phyloP scores from a whole-genome alignment of 2,888 invertebrate genomes.

The Andrena flavipes region DNA sequence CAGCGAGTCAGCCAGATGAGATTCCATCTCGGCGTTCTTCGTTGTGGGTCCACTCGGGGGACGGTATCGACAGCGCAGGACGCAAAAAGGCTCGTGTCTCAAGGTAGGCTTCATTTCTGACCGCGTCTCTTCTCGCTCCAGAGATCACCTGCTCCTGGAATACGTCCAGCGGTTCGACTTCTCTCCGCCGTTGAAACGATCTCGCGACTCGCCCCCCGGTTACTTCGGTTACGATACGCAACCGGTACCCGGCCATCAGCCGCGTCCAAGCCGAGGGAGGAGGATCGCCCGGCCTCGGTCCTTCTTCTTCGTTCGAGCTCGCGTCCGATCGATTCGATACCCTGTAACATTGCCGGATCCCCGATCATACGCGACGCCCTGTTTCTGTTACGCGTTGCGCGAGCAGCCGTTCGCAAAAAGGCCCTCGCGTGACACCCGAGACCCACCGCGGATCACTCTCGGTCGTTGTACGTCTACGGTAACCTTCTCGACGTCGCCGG shows the following conservation, averaged over 20 bases:
- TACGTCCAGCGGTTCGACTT: conserved; percentile 35
- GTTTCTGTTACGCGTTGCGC: conserved; percentile 59
- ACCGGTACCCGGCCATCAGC: conserved; percentile 55
- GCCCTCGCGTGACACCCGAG: conserved; percentile 66
- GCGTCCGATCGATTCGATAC: conserved; percentile 26
- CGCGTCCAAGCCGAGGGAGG: conserved; percentile 28
- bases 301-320: conserved; percentile 14
- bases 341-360: conserved; percentile 58
- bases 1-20: not conserved
- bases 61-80: conserved; percentile 42
- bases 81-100: conserved; percentile 63
- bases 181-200: conserved; percentile 16
- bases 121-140: conserved; percentile 49
- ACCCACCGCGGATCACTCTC: conserved; percentile 59
- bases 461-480: conserved; percentile 1
- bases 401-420: conserved; percentile 52
- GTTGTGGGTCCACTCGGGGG: conserved; percentile 12
- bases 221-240: conserved; percentile 61
- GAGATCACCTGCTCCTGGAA: conserved; percentile 64
- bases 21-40: conserved; percentile 28
- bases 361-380: conserved; percentile 59
- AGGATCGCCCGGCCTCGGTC: not conserved
- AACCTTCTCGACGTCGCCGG: not conserved
- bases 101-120: conserved; percentile 74
- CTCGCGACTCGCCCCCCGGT: conserved; percentile 2